Base-by-base conservation (phyloP, 2,797 vertebrate species). In the Protosalanx chinensis region DNA sequence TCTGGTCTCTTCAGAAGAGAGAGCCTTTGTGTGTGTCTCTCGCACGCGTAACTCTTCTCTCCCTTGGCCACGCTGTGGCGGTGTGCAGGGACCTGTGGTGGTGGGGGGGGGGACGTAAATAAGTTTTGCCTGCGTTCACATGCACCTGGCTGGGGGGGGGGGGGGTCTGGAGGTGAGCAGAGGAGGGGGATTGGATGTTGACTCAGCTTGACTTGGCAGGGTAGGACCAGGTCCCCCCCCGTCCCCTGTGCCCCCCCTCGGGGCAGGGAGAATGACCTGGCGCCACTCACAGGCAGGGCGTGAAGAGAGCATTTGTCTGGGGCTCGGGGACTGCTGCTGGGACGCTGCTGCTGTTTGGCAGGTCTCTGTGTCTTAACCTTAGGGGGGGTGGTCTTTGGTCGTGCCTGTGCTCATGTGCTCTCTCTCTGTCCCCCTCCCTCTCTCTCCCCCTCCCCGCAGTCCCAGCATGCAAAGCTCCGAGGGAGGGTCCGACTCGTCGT, bases 391-490 rank as follows among this genome's bases (percentile, higher is more conserved):
- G n/a, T 33, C 32, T 23, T 37, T 41, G 8, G 37, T 41, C 7
- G 37, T 41, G 37, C 37, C 37, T 41, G 37, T 41, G 37, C 37
- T 41, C 37, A 41, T 41, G 20, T 46, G 46, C 41, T 81, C 8
- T 41, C 8, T 41, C 72, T 27, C 67, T 20, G 29, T 29, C 32
- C 15, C 61, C 29, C 53, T 60, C 33, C 71, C 59, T 77, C 16
- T 67, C 1, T 35, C 76, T 82, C 66, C 60, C 69, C 77, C 27
- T 46, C 71, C 46, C n/a, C 66, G 41, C 60, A 51, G 71, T 46
- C 57, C 61, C 90, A 98, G 92, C 86, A 98, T 98, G 97, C 97
- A 99, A 94, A 96, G 91, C 86, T 91, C 97, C 0, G 96, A 99
- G 86, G 92, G 91, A 65, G 93, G 92, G 78, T 93, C 96, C 15